phyloP scores from a whole-genome alignment of 1,140 invertebrate genomes.

The Triops longicaudatus region DNA sequence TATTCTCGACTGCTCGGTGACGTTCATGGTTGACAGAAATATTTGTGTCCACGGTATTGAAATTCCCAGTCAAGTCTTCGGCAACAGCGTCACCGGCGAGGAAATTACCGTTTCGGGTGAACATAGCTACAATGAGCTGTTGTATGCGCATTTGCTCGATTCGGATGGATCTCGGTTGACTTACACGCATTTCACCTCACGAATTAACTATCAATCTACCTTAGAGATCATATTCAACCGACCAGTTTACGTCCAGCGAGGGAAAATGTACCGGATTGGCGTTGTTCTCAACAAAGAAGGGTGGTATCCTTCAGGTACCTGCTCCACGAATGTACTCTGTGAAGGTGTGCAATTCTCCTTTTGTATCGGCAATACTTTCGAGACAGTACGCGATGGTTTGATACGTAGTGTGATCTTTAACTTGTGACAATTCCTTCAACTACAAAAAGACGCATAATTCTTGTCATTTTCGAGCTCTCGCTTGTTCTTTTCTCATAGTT shows the following conservation, averaged over 20 bases:
- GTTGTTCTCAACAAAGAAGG: conserved; percentile 70
- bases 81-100: conserved; percentile 6
- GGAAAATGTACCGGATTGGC: conserved; percentile 61
- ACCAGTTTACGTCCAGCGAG: conserved; percentile 60
- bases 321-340: conserved; percentile 49
- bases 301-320: conserved; percentile 63
- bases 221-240: conserved; percentile 69
- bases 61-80: conserved; percentile 29
- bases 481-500: no score
- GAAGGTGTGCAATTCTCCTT: conserved; percentile 63
- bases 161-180: conserved; percentile 62
- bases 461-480: no score
- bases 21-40: conserved; percentile 66
- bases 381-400: conserved; percentile 59
- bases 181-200: conserved; percentile 67
- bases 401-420: conserved; percentile 63
- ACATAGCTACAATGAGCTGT: conserved; percentile 56
- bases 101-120: background rate
- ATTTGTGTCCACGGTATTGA: conserved; percentile 58
- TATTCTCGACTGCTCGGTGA: conserved; percentile 61
- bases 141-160: conserved; percentile 68
- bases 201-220: conserved; percentile 49
- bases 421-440: background rate
- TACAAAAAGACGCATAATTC: background rate
- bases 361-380: conserved; percentile 53